These are phyloP conservation scores for Caenorhabditis plicata DNA, from an alignment of 2,888 invertebrate species.

Conservation along the genomic window DNA sequence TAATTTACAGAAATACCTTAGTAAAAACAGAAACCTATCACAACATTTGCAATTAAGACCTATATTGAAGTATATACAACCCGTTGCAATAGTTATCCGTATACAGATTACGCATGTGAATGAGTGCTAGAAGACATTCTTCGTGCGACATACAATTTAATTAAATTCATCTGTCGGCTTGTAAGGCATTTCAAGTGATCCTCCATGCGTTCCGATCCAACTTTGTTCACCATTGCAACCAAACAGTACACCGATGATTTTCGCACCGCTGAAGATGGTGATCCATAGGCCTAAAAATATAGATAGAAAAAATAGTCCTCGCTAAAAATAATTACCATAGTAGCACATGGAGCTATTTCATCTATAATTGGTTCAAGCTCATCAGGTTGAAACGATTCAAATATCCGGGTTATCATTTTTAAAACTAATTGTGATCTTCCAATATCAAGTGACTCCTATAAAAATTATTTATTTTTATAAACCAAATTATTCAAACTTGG, in stretches of 20 bases:
- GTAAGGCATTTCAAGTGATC: slow-evolving; percentile 9
- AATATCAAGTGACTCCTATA: slow-evolving; percentile 16
- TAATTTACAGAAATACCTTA: too few relatives aligned
- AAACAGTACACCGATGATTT: slow-evolving; percentile 29
- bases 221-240: slow-evolving; percentile 31
- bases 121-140: slow-evolving; percentile 25
- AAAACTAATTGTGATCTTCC: slow-evolving; percentile 15
- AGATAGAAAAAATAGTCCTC: not conserved
- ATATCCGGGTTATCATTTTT: slow-evolving; percentile 27
- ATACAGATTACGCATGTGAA: slow-evolving; percentile 15
- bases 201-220: slow-evolving; percentile 21
- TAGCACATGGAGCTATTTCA: slow-evolving; percentile 21
- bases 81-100: too few relatives aligned
- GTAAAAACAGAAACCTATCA: too few relatives aligned
- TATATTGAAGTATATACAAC: too few relatives aligned
- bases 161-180: slow-evolving; percentile 10
- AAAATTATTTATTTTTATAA: not conserved
- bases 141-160: slow-evolving; percentile 24
- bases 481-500: slow-evolving; percentile 5
- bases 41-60: too few relatives aligned
- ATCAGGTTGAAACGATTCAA: slow-evolving; percentile 16
- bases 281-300: slow-evolving; percentile 18
- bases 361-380: slow-evolving; percentile 21
- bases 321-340: not conserved
- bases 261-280: slow-evolving; percentile 17